Evolutionary conservation across 2,888 invertebrate genomes (phyloP).

Genomic region (Ferdinandea cuprea): DNA sequence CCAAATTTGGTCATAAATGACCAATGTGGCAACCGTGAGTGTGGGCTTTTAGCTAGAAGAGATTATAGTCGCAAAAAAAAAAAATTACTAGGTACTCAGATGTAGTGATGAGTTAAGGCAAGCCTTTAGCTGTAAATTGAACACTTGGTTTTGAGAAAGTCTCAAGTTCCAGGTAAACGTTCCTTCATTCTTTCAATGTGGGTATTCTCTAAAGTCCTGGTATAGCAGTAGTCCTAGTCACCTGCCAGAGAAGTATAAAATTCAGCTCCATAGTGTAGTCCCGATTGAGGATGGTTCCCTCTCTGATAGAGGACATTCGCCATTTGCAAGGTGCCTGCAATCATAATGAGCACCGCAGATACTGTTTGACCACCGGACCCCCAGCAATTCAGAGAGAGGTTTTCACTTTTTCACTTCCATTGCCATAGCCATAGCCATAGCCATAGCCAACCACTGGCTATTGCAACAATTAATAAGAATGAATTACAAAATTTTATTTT

Average conservation of each 20-base stretch:
- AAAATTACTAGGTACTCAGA: neutral
- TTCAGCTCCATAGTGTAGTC: neutral
- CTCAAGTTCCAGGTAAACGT: no score
- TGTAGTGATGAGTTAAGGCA: neutral
- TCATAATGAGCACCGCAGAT: constrained; percentile 36
- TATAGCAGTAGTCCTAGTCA: no score
- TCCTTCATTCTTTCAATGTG: neutral
- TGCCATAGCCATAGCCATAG: no score
- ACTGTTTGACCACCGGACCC: constrained; percentile 23
- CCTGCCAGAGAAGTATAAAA: constrained; percentile 14
- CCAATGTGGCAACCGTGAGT: no score
- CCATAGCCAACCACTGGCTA: constrained; percentile 12
- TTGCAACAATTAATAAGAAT: constrained; percentile 66
- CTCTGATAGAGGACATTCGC: constrained; percentile 10
- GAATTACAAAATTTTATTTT: constrained; percentile 60
- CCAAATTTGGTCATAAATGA: no score
- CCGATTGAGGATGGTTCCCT: constrained; percentile 5
- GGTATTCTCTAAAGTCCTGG: neutral
- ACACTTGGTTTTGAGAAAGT: neutral
- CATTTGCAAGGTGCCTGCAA: constrained; percentile 25
- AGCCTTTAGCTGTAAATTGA: neutral
- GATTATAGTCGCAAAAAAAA: constrained; percentile 1
- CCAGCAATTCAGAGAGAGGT: constrained; percentile 5
- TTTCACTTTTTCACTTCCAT: neutral
- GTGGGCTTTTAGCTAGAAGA: constrained; percentile 8